phyloP scores from a whole-genome alignment of 2,888 invertebrate species.

The Dorcus parallelipipedus region DNA sequence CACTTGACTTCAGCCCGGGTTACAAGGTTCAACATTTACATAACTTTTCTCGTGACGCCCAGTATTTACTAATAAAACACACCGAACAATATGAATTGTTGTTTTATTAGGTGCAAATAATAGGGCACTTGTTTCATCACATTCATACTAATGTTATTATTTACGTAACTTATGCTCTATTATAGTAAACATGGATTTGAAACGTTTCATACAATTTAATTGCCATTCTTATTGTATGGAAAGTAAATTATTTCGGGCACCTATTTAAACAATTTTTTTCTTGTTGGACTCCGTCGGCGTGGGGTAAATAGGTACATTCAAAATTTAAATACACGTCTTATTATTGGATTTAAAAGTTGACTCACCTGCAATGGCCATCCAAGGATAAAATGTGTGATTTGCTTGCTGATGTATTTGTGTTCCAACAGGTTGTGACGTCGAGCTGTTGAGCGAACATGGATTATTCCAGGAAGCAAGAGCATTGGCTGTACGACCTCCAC shows the following conservation, averaged over 20 bases:
- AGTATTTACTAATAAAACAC: conserved; percentile 23
- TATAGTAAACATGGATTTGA: too few relatives aligned
- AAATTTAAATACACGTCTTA: not conserved
- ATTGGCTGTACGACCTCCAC: conserved; percentile 53
- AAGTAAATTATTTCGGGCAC: too few relatives aligned
- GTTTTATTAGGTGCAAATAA: conserved; percentile 18
- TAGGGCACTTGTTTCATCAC: conserved; percentile 18
- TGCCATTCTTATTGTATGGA: not conserved
- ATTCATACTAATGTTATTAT: not conserved
- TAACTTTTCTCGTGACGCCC: conserved; percentile 36
- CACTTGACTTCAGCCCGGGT: conserved; percentile 53
- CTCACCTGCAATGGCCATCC: conserved; percentile 99
- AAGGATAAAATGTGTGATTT: conserved; percentile 94
- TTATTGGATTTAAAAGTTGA: conserved; percentile 26
- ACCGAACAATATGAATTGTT: conserved; percentile 10
- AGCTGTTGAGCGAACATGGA: conserved; percentile 81
- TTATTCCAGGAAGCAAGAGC: conserved; percentile 79
- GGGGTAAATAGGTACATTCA: too few relatives aligned
- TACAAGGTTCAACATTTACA: conserved; percentile 41
- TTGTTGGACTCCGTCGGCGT: too few relatives aligned
- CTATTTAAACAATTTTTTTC: too few relatives aligned
- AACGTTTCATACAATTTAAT: conserved; percentile 1
- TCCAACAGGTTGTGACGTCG: conserved; percentile 71
- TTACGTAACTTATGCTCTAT: too few relatives aligned
- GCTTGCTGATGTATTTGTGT: conserved; percentile 87